phyloP scores from a whole-genome alignment of 2,113 vertebrate species.

The Melanerpes formicivorus region DNA sequence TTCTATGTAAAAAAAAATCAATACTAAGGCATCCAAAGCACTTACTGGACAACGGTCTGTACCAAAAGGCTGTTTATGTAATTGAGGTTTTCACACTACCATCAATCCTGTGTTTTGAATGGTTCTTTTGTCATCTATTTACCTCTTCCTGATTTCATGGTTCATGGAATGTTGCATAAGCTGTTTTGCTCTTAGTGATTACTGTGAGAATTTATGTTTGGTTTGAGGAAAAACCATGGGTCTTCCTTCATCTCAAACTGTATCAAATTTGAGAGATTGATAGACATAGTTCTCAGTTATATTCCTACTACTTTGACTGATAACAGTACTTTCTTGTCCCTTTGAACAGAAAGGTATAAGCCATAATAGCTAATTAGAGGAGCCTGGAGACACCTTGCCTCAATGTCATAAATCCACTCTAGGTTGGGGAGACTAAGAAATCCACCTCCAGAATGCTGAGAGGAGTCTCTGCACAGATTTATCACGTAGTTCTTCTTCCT shows the following conservation, averaged over 20 bases:
- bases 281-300: neutral
- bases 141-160: neutral
- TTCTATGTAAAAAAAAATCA: neutral
- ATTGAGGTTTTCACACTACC: neutral
- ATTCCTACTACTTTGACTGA: neutral
- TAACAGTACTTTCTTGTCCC: neutral
- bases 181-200: neutral
- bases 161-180: neutral
- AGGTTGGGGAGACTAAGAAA: neutral
- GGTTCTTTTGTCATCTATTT: neutral
- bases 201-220: neutral
- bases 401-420: neutral
- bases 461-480: rapidly evolving
- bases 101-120: neutral
- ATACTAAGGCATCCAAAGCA: neutral
- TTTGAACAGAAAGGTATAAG: neutral
- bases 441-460: neutral
- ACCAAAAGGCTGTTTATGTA: neutral
- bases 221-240: neutral
- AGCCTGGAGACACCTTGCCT: neutral
- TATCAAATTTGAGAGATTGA: neutral
- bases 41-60: neutral
- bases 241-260: neutral
- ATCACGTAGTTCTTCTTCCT: neutral
- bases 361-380: neutral